Evolutionary conservation across 1,140 invertebrate species (phyloP), one percentile per base, ranked within the genome.

Genomic region (Drosophila carrolli): DNA sequence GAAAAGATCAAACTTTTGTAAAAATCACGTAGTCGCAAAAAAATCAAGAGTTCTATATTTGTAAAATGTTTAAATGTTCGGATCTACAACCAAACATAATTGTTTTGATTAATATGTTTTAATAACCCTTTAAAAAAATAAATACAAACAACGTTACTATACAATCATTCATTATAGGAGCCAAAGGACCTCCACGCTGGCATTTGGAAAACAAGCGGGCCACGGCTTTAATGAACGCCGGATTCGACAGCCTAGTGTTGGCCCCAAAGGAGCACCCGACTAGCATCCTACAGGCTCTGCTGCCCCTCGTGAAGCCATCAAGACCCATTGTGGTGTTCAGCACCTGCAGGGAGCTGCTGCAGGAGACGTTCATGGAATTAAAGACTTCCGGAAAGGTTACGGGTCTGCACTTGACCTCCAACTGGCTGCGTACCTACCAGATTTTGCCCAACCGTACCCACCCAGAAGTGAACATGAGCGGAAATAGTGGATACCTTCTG

Each of bases 401-500:
- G 14, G 95, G 95, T 85, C 86, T 98, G 29, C 95, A 95, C 91
- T 89, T 99, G 1, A 95, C 96, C 41, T 97, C 97, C 50, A 98
- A 96, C 79, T 99, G 98, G 95, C 93, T 98, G 81, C 94, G 98
- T 75, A 95, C 95, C 54, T 98, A 98, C 94, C 98, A 99, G 94
- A 95, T 99, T 43, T 93, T 98, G 56, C 95, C 96, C 0, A 95
- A 96, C 68, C 94, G 97, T 84, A 97, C 97, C 14, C 97, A 98
- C 94, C 97, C 97, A 6, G 94, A 96, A 84, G 95, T 97, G 16
- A 94, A 94, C 68, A 97, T 96, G 94, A 96, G 93, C 84, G 95
- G 95, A 47, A 94, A 93, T 41, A 95, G 96, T 62, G 97, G 97
- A 9, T 97, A 95, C 92, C 85, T 97, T 47, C 92, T 98, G 50